Base-by-base conservation (phyloP, 2,888 invertebrate genomes). In the Pseudanteris insignis region DNA sequence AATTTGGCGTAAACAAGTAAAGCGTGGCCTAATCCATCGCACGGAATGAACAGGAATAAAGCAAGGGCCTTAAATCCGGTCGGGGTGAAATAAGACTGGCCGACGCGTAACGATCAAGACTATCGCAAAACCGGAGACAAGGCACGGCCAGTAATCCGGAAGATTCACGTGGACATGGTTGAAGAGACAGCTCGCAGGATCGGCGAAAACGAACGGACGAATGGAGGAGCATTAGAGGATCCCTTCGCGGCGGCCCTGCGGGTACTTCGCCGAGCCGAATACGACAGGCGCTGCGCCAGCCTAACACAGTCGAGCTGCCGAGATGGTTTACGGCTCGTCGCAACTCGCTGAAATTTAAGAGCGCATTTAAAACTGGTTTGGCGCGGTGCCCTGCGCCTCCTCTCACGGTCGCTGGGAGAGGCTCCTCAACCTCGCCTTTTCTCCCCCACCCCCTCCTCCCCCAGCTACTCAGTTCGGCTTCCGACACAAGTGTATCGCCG, bases 331-430 rank as follows among this genome's bases (percentile, higher is more conserved):
- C 78, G 75, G 75, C 73, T 75, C 77, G 78, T 74, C 72, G 76
- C 74, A 75, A 74, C 71, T 74, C 74, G 73, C 71, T 70, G 72
- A 76, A 78, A 78, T 78, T 78, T 78, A 78, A 78, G 78, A 78
- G 77, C 76, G 76, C 78, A 78, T 78, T 78, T 78, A 78, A 78
- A 78, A 78, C 78, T 78, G 78, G 78, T 79, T 78, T 78, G 78
- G 78, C 78, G 76, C 75, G 74, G 73, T 78, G 78, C 78, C 78
- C 78, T 77, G 69, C 70, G 71, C 72, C 73, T 74, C 71, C 73
- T 73, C 72, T 68, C 68, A 66, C 71, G 72, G 73, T 70, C 69
- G 66, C 67, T 65, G 66, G 70, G 73, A 77, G 76, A 76, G 76
- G 75, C 71, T 74, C 67, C 68, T n/a, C n/a, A n/a, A n/a, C n/a